These are phyloP conservation scores for Pemphigus obesinymphae DNA, from an alignment of 1,140 invertebrate species.

Conservation along the genomic window DNA sequence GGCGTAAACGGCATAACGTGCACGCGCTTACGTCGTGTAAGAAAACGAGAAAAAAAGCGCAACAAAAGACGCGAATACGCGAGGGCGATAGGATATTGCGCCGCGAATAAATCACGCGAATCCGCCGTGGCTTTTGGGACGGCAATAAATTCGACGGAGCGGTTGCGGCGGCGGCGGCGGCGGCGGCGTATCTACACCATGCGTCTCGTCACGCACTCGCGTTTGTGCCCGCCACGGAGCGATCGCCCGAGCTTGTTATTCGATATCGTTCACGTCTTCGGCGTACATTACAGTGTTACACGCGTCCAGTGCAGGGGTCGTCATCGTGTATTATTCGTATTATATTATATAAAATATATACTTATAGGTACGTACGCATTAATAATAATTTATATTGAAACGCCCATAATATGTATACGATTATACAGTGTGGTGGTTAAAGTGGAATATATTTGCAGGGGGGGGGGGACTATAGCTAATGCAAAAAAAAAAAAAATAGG, in stretches of 20 bases:
- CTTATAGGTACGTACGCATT: no score
- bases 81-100: not conserved
- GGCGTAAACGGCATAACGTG: not conserved
- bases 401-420: no score
- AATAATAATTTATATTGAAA: no score
- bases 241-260: not conserved
- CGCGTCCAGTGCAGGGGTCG: not conserved
- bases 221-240: not conserved
- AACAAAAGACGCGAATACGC: not conserved
- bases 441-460: no score
- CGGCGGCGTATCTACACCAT: not conserved
- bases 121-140: conserved; percentile 20
- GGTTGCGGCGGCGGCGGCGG: no score
- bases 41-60: not conserved
- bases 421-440: no score
- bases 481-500: no score
- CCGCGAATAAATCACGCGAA: conserved; percentile 18
- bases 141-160: conserved; percentile 26
- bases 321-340: not conserved
- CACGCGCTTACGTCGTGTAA: not conserved
- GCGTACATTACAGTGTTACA: not conserved
- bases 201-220: conserved; percentile 32
- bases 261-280: not conserved
- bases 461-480: no score
- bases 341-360: not conserved